phyloP scores from a whole-genome alignment of 2,888 invertebrate genomes.

The Callosobruchus maculatus region DNA sequence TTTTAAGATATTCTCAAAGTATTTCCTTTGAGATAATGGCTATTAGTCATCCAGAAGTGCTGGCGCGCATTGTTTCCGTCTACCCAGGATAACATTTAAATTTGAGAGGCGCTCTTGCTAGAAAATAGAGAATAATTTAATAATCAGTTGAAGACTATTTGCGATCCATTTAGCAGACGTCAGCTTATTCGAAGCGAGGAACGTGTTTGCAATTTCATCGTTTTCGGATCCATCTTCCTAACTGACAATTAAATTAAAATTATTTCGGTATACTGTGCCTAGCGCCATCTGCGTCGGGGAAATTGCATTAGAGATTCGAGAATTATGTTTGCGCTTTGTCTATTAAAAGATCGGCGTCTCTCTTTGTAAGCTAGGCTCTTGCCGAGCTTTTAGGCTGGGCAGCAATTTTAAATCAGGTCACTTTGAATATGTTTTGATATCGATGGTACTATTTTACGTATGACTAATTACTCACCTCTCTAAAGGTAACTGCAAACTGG shows the following conservation, averaged over 20 bases:
- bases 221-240: not conserved
- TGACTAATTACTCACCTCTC: too few species aligned
- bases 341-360: not conserved
- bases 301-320: not conserved
- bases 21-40: not conserved
- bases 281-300: not conserved
- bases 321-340: not conserved
- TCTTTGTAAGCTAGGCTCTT: not conserved
- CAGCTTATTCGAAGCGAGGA: slow-evolving; percentile 5
- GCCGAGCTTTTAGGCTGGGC: not conserved
- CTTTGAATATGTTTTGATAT: too few species aligned
- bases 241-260: slow-evolving; percentile 1
- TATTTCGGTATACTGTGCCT: not conserved
- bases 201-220: slow-evolving; percentile 1
- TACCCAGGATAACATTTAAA: not conserved
- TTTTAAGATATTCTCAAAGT: not conserved
- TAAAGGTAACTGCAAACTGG: too few species aligned
- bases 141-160: slow-evolving; percentile 20
- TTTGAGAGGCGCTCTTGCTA: not conserved
- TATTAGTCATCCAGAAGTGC: not conserved
- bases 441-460: too few species aligned
- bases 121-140: slow-evolving; percentile 13
- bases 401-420: not conserved
- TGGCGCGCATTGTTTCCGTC: not conserved
- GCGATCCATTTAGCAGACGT: slow-evolving; percentile 16